Base-by-base conservation (phyloP, 2,888 invertebrate genomes). In the Strigamia transsilvanica region DNA sequence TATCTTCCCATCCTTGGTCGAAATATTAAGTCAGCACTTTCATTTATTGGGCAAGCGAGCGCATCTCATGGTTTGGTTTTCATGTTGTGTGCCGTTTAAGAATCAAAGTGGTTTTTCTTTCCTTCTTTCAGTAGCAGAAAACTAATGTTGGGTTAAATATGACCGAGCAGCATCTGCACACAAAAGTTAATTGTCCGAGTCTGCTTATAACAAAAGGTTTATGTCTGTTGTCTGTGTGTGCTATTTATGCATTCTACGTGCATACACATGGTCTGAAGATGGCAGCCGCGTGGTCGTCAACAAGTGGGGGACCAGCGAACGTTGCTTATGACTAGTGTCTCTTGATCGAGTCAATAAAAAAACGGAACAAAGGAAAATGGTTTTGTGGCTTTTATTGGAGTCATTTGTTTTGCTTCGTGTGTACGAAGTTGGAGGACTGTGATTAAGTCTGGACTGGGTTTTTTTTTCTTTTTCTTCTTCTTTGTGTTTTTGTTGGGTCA, bases 261-360 rank as follows among this genome's bases (percentile, higher is more conserved):
- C 13, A 32, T 73, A 7, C 18, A 4, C 32, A 32, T 32, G 32
- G 73, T 27, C 73, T 73, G 73, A 73, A 73, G 73, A 73, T 27
- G 73, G 73, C 73, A 73, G 73, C 27, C 73, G 23, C 61, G 6
- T n/a, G 27, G 73, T 73, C 73, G 73, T 73, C 73, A 73, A 73
- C 73, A 73, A 73, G 73, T 73, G 73, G 61, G 73, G n/a, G 32
- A 18, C 56, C 73, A 23, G 23, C 73, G 73, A 73, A 13, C 73
- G 15, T 73, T 73, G 27, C 73, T 73, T 73, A 73, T 73, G 73
- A 73, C 73, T 73, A 73, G 73, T 73, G 27, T 73, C 73, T 32
- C 32, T 73, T 32, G 27, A 73, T 73, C 73, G 27, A 73, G 32
- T 27, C 73, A 73, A 73, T 73, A 73, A 73, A 73, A 73, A 32